phyloP scores from a whole-genome alignment of 2,888 invertebrate genomes.

The Mimumesa dahlbomi region DNA sequence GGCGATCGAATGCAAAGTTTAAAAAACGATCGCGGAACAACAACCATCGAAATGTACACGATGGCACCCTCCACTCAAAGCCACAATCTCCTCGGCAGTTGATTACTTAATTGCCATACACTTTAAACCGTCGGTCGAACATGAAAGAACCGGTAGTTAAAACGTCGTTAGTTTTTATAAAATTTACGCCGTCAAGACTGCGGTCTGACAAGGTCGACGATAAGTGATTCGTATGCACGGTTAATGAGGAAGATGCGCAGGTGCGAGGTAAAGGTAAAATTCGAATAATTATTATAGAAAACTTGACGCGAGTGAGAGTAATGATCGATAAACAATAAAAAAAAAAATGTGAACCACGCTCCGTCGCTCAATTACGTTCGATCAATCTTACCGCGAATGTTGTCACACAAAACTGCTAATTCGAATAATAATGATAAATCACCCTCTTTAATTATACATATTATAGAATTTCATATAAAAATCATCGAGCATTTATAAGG shows the following conservation, averaged over 20 bases:
- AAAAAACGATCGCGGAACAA: neutral
- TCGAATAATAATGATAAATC: too few relatives aligned
- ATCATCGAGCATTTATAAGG: too few relatives aligned
- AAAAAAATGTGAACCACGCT: too few relatives aligned
- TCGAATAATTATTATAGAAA: neutral
- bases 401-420: too few relatives aligned
- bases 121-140: slow-evolving; percentile 26
- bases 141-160: slow-evolving; percentile 40
- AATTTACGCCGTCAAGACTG: slow-evolving; percentile 31
- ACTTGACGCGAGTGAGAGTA: neutral
- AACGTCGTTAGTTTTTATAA: slow-evolving; percentile 48
- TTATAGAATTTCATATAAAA: too few relatives aligned
- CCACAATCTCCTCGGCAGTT: too few relatives aligned
- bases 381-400: too few relatives aligned
- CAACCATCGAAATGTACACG: neutral
- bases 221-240: slow-evolving; percentile 42
- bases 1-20: too few relatives aligned
- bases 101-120: slow-evolving; percentile 53
- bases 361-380: too few relatives aligned
- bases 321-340: neutral
- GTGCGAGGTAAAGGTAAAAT: slow-evolving; percentile 6
- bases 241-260: slow-evolving; percentile 25
- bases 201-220: slow-evolving; percentile 37
- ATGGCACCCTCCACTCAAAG: too few relatives aligned
- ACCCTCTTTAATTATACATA: too few relatives aligned